Evolutionary conservation across 2,888 invertebrate species (phyloP).

Genomic region (Homarus gammarus): DNA sequence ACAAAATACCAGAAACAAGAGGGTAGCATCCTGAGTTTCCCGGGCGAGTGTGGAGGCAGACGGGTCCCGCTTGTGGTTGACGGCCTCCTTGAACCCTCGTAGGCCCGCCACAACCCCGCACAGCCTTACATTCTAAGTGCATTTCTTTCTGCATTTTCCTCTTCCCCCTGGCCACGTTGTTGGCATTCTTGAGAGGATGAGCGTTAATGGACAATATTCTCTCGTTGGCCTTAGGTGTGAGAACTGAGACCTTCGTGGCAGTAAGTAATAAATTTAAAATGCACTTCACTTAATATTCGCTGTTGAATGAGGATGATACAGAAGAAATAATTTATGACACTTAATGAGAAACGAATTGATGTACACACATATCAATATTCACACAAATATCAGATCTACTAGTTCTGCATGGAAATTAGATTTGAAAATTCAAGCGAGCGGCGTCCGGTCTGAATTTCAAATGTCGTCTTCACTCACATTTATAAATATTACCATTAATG

Average conservation of each 20-base stretch:
- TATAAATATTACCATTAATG: background rate
- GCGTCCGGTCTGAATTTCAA: background rate
- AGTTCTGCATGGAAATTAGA: background rate
- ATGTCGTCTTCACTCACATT: background rate
- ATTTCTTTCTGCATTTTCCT: background rate
- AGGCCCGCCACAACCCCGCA: background rate
- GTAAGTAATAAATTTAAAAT: background rate
- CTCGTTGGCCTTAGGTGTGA: background rate
- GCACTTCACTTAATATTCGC: too few relatives aligned
- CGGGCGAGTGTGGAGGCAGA: background rate
- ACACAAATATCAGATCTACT: background rate
- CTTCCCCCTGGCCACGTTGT: background rate
- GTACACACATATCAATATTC: background rate
- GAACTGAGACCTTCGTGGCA: too few relatives aligned
- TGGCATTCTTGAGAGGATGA: background rate
- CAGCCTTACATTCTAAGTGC: background rate
- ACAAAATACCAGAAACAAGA: background rate
- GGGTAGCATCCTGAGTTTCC: background rate
- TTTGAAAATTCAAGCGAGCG: background rate
- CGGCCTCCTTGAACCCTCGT: background rate
- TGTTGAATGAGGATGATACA: too few relatives aligned
- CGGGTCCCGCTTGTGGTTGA: background rate
- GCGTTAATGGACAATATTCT: background rate
- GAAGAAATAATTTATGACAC: too few relatives aligned
- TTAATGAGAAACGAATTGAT: background rate